Base-by-base conservation (phyloP, 2,113 vertebrate genomes). In the Upupa epops region DNA sequence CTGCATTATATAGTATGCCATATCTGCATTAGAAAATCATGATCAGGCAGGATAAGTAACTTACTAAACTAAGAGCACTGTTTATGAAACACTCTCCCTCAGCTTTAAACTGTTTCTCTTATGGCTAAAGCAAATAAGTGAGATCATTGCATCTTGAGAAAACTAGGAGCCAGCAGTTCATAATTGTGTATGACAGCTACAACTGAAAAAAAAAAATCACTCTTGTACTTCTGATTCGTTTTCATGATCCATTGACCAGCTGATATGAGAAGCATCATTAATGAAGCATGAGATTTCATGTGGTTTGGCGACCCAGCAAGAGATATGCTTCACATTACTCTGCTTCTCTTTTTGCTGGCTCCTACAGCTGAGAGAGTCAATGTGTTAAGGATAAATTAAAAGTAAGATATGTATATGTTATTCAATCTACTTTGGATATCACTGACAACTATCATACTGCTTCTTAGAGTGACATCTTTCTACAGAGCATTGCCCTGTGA, bases 161-260 rank as follows among this genome's bases (percentile, higher is more conserved):
- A 88, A 56, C 40, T 83, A 56, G 55, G 61, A 92, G 34, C 63
- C 91, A 94, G 86, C 40, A 94, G 89, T 91, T 97, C 52, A 49
- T 96, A 95, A 96, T 93, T 96, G 84, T 93, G 96, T 96, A 93
- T 93, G 94, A 95, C 93, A 88, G 46, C 70, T 93, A 83, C 65
- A 92, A 88, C 16, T 17, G 65, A 61, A 75, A 86, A 63, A 83
- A 88, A 89, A 71, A 92, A 90, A 61, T 82, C 32, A 48, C 68
- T 31, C 34, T 93, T 92, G 95, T 91, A 93, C 56, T 94, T 94
- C 89, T 75, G 90, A 92, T 96, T 97, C 95, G 95, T 97, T 98
- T 97, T 97, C 94, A 96, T 86, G 96, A 96, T 95, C 94, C 96
- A 88, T 96, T 97, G 97, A 79, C 95, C 96, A 97, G 96, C 96